Percentiles rank a stretch among this genome's conserved stretches.
Evolutionary conservation across 2,113 vertebrate species (phyloP).

Genomic region (Varanus salvator): DNA sequence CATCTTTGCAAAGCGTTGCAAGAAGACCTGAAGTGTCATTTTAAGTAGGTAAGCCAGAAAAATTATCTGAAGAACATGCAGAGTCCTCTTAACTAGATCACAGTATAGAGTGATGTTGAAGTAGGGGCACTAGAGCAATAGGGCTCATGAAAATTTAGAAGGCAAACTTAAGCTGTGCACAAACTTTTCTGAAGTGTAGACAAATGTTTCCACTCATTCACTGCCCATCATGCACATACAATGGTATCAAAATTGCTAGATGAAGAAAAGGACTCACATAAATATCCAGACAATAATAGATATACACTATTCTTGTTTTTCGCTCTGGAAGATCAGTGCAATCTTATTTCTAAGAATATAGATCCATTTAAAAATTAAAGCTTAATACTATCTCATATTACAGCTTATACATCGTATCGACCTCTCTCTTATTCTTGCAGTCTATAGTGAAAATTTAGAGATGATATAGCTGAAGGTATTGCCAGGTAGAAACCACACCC

Average conservation of each 20-base stretch:
- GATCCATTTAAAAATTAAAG: too few species aligned
- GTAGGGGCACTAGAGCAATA: background rate
- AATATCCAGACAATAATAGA: background rate
- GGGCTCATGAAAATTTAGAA: slow-evolving; percentile 9
- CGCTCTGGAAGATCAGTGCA: background rate
- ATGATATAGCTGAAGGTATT: background rate
- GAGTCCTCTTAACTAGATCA: rapidly evolving
- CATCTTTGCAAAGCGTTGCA: background rate
- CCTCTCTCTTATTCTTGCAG: background rate
- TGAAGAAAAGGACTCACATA: slow-evolving; percentile 6
- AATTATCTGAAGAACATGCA: background rate
- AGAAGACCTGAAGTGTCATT: background rate
- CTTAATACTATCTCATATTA: background rate
- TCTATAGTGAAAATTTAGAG: background rate
- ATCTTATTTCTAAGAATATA: background rate
- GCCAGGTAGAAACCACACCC: background rate
- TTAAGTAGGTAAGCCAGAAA: background rate
- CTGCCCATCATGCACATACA: background rate
- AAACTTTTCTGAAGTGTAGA: background rate
- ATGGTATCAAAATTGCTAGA: background rate
- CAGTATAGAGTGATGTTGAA: background rate
- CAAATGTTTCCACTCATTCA: background rate
- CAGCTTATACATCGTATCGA: too few species aligned
- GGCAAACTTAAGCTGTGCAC: slow-evolving; percentile 13
- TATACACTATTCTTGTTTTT: background rate